These are phyloP conservation scores for Phylloscopus trochiloides DNA, from an alignment of 2,113 vertebrate genomes.

Conservation along the genomic window DNA sequence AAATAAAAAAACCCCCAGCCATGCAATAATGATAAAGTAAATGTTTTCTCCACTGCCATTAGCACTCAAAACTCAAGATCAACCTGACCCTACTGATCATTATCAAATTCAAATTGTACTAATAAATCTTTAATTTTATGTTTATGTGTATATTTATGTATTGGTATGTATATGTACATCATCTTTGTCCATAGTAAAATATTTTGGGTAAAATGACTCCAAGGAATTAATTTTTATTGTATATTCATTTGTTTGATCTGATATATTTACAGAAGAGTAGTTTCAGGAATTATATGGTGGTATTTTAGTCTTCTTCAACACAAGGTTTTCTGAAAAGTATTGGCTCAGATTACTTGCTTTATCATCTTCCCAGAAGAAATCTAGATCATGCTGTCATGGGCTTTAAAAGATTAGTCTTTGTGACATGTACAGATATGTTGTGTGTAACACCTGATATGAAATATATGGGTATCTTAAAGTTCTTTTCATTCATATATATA, in stretches of 20 bases:
- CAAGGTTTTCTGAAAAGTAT: background rate
- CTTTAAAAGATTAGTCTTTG: background rate
- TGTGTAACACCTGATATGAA: background rate
- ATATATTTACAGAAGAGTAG: background rate
- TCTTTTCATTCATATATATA: background rate
- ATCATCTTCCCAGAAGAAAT: background rate
- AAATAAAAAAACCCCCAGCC: background rate
- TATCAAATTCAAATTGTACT: background rate
- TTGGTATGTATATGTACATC: background rate
- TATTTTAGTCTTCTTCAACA: background rate
- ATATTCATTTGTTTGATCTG: background rate
- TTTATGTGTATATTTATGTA: background rate
- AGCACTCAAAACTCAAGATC: background rate
- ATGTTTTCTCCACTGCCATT: background rate
- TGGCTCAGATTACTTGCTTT: background rate
- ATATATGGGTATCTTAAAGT: background rate
- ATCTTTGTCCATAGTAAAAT: background rate
- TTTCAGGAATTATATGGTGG: background rate
- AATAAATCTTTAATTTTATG: background rate
- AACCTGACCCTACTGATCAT: background rate
- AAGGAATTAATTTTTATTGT: background rate
- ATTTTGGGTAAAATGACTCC: background rate
- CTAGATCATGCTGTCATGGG: background rate
- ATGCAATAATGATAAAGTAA: background rate
- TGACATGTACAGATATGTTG: fast-evolving